Base-by-base conservation (phyloP, 2,888 invertebrate genomes). In the Monoplex corrugatus region DNA sequence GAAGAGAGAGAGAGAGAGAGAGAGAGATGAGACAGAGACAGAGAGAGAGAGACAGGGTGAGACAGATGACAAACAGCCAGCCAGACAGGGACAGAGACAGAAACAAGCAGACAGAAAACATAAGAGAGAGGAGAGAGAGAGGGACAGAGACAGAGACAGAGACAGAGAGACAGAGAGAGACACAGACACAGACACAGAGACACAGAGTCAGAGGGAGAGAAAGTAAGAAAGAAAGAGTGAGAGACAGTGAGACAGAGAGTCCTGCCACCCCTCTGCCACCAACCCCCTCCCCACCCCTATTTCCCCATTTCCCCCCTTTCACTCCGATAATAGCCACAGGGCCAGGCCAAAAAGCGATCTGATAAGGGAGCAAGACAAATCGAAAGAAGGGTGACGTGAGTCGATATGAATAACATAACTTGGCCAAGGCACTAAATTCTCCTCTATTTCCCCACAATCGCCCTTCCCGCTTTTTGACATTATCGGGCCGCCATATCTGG, bases 331-430 rank as follows among this genome's bases (percentile, higher is more conserved):
- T n/a, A n/a, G n/a, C n/a, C n/a, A n/a, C 75, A 23, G 75, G 16
- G 75, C 75, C 38, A 38, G 35, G 8, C n/a, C n/a, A 68, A 68
- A 68, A 45, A 38, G 5, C 57, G 63, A 86, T 63, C 50, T 68
- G 86, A 86, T 86, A 86, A 86, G 35, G 43, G n/a, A 16, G 13
- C 68, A 10, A 40, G 43, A 68, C 68, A n/a, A 68, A 86, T 86
- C 32, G 63, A 63, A 23, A 44, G 23, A 32, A 57, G 28, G 40
- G 84, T 63, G 86, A 43, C 86, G 68, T 23, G 38, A 40, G 82
- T 80, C 63, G 88, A 88, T 88, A 88, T 88, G 88, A 88, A 88
- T 88, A 88, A 88, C 80, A 88, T 88, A 88, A 82, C 88, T 82
- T 80, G 78, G 63, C 82, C 43, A 45, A 32, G n/a, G 83, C 40